These are phyloP conservation scores for Drosophila atroscutellata DNA, from an alignment of 2,888 invertebrate genomes.

Conservation along the genomic window DNA sequence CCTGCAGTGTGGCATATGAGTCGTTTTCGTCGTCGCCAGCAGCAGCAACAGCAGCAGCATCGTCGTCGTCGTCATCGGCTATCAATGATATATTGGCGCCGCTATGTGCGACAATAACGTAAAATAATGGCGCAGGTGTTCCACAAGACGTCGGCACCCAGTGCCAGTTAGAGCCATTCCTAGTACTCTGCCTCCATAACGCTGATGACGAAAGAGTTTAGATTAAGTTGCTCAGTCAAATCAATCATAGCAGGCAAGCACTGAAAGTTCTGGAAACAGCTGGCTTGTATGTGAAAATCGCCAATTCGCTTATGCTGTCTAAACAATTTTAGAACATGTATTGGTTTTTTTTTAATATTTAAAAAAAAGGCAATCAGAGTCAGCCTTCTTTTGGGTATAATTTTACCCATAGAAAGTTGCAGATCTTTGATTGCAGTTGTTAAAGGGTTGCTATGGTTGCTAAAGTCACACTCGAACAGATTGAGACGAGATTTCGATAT, in stretches of 20 bases:
- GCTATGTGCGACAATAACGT: conserved; percentile 79
- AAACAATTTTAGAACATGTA: not conserved
- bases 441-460: not conserved
- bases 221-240: conserved; percentile 70
- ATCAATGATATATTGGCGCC: conserved; percentile 72
- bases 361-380: not conserved
- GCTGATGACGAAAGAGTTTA: conserved; percentile 68
- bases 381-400: not conserved
- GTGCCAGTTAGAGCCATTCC: not conserved
- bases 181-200: conserved; percentile 18
- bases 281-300: not conserved
- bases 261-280: conserved; percentile 4
- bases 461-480: not conserved
- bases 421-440: not conserved
- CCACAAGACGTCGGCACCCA: conserved; percentile 40
- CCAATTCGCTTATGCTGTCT: not conserved
- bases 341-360: not conserved
- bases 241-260: conserved; percentile 65
- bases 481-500: not conserved
- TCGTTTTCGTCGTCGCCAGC: conserved; percentile 38
- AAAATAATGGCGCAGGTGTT: conserved; percentile 84
- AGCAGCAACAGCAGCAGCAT: conserved; percentile 12
- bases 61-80: conserved; percentile 52
- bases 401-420: not conserved
- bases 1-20: conserved; percentile 41